These are phyloP conservation scores for Procavia capensis DNA, from an alignment of 2,113 vertebrate genomes.

Conservation along the genomic window DNA sequence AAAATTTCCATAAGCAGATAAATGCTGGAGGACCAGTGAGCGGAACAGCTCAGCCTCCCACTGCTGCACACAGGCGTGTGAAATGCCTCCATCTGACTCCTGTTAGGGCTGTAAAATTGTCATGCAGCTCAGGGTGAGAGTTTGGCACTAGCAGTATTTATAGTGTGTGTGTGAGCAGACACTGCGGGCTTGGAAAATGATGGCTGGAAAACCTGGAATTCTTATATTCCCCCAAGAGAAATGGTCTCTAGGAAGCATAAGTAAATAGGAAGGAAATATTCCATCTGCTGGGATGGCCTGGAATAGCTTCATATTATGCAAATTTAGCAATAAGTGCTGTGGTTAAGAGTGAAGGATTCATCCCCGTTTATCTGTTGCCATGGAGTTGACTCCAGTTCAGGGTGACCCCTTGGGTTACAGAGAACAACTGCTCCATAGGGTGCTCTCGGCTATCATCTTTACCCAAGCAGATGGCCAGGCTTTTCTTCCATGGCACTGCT, in stretches of 20 bases:
- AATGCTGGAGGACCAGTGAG: slow-evolving; percentile 74
- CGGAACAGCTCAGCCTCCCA: slow-evolving; percentile 76
- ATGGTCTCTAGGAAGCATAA: slow-evolving; percentile 3
- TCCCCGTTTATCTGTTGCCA: too few species aligned
- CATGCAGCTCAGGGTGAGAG: slow-evolving; percentile 71
- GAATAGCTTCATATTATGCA: background rate
- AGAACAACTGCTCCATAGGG: too few species aligned
- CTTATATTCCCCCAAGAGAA: slow-evolving; percentile 62
- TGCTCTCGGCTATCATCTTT: background rate
- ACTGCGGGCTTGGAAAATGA: slow-evolving; percentile 66
- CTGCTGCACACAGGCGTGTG: slow-evolving; percentile 68
- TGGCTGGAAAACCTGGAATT: slow-evolving; percentile 68
- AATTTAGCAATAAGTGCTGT: background rate
- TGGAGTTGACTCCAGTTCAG: too few species aligned
- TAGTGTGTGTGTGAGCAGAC: slow-evolving; percentile 73
- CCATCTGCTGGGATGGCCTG: background rate
- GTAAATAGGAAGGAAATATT: slow-evolving; percentile 40
- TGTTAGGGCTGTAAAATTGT: slow-evolving; percentile 59
- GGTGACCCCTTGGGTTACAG: too few species aligned
- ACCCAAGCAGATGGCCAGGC: background rate
- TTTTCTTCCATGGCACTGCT: background rate
- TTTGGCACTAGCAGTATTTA: slow-evolving; percentile 80
- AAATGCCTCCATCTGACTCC: slow-evolving; percentile 76
- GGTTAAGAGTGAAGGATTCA: background rate
- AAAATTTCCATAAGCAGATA: slow-evolving; percentile 77